phyloP scores from a whole-genome alignment of 2,888 invertebrate species.

The Tenodera sinensis region DNA sequence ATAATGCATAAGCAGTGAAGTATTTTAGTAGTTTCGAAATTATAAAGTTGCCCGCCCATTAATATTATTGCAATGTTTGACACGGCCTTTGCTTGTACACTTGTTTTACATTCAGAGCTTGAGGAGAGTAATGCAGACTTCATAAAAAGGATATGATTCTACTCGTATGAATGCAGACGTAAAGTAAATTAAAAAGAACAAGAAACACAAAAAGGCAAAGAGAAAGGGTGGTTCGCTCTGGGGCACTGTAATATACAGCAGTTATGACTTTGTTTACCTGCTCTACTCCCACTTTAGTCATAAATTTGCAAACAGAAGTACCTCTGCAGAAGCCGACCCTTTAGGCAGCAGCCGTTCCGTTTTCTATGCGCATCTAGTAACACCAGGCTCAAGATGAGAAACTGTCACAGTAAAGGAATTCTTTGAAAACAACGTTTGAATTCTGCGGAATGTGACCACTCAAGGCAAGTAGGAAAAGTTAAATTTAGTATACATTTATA shows the following conservation, averaged over 20 bases:
- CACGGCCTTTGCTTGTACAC: no score
- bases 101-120: not conserved
- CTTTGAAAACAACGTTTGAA: not conserved
- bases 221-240: not conserved
- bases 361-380: not conserved
- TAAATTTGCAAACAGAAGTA: not conserved
- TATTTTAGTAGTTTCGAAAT: no score
- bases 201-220: not conserved
- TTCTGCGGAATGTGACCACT: no score
- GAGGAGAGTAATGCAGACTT: not conserved
- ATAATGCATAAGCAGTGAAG: no score
- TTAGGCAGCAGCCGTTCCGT: not conserved
- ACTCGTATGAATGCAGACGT: not conserved
- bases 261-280: not conserved
- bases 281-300: not conserved
- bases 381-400: not conserved
- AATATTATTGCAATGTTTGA: no score
- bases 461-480: no score
- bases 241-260: not conserved
- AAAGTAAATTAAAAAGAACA: not conserved
- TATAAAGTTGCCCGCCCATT: no score
- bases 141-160: not conserved
- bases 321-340: not conserved
- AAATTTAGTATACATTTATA: no score
- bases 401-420: not conserved